Percentiles rank a stretch among this genome's conserved stretches.
Evolutionary conservation across 2,113 vertebrate species (phyloP).

Genomic region (Carettochelys insculpta): DNA sequence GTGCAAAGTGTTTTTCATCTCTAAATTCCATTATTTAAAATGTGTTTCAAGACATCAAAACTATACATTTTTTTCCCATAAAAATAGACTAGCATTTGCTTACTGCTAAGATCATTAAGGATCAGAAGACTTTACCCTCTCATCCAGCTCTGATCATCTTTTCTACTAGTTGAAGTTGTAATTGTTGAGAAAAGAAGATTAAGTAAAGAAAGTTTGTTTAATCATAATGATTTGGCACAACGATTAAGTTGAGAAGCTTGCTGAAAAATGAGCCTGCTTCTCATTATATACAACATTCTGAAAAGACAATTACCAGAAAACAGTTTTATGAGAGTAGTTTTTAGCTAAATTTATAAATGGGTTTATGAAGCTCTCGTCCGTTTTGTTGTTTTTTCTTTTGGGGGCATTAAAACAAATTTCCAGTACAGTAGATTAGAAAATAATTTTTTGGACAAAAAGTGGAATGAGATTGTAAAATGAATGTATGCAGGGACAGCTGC

Average conservation of each 20-base stretch:
- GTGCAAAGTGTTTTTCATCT: neutral
- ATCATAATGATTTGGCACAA: conserved; percentile 33
- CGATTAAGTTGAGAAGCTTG: conserved; percentile 30
- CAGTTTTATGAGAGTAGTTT: neutral
- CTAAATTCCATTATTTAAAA: conserved; percentile 28
- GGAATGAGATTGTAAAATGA: neutral
- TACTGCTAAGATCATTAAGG: conserved; percentile 13
- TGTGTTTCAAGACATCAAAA: neutral
- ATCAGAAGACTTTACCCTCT: neutral
- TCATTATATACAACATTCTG: no score
- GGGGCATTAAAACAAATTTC: neutral
- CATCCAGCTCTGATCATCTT: neutral
- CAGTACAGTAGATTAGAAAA: neutral
- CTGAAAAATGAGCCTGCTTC: conserved; percentile 9
- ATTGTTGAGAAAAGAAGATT: conserved; percentile 41
- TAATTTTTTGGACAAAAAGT: neutral
- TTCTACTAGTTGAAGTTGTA: neutral
- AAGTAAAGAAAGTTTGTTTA: conserved; percentile 11
- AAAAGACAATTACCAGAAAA: neutral
- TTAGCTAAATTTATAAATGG: neutral
- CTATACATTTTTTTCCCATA: conserved; percentile 1
- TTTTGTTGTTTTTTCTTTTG: neutral
- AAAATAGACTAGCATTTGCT: conserved; percentile 6
- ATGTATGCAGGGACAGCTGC: neutral
- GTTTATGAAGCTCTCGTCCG: neutral